Evolutionary conservation across 2,113 vertebrate genomes (phyloP), one percentile per base, ranked within the genome.

Genomic region (Gallinago undulata): DNA sequence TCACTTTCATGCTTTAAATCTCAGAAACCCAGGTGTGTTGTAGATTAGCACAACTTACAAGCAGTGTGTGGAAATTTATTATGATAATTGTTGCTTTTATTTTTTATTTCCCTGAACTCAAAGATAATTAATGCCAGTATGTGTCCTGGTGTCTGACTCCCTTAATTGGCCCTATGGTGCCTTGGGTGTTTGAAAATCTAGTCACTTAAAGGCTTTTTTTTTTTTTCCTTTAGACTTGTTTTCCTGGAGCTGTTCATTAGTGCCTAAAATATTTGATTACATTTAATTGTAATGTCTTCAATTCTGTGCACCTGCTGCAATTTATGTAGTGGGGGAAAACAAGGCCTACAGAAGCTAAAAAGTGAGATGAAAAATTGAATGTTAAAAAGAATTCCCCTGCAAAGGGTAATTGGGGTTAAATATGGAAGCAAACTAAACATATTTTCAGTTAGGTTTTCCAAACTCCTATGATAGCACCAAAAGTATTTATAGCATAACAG

Each of bases 61-160:
- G 97, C 97, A 98, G 95, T 97, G 94, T 97, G 97, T 97, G 97
- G 97, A 98, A 97, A 98, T 98, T 98, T 98, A 98, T 98, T 98
- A 98, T 98, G 98, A 98, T 98, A 98, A 98, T 98, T 98, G 97
- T 98, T 98, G 98, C 98, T 98, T 98, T 98, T 98, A 98, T 98
- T 98, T 98, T 98, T 98, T 98, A 98, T 98, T 98, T 98, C 98
- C 98, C 98, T 97, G 97, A 98, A 98, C 97, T 98, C 97, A 91
- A 97, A 97, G 98, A 98, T 98, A 98, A 98, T 98, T 98, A 98
- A 98, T 98, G 97, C 97, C 96, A 98, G 98, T 98, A 96, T 98
- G 98, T 98, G 98, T 98, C 98, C 98, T 98, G 97, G 98, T 98
- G 97, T 97, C 97, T 98, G 97, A 98, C 98, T 98, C 97, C 95